Evolutionary conservation across 2,113 vertebrate species (phyloP).

Genomic region (Dolichallabes microphthalmus): DNA sequence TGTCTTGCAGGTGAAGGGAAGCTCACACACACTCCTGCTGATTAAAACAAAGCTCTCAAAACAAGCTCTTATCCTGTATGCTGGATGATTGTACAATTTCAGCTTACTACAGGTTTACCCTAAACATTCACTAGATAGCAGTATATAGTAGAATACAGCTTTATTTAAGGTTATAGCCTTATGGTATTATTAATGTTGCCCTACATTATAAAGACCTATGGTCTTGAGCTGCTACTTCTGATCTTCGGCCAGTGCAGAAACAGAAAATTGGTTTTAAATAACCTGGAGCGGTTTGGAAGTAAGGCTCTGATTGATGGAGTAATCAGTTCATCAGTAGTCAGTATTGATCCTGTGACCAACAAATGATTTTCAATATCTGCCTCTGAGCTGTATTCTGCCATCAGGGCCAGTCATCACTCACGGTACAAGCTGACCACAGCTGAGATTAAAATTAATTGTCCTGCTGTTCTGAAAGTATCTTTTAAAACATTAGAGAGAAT

Average conservation of each 20-base stretch:
- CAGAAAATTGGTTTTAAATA: constrained; percentile 17
- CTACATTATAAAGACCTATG: neutral
- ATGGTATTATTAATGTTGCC: neutral
- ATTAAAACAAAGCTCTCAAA: neutral
- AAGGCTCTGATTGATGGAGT: constrained; percentile 63
- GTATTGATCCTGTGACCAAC: constrained; percentile 62
- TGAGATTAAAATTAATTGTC: neutral
- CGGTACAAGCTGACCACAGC: neutral
- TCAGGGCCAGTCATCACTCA: constrained; percentile 3
- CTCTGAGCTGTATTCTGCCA: neutral
- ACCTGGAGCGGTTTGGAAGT: neutral
- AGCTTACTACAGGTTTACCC: neutral
- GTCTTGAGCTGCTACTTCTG: neutral
- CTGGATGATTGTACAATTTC: neutral
- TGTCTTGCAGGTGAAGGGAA: neutral
- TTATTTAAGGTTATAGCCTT: neutral
- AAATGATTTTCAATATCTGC: constrained; percentile 27
- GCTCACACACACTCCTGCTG: neutral
- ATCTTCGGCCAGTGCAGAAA: neutral
- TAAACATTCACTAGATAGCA: neutral
- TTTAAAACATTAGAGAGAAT: neutral
- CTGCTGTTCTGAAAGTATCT: neutral
- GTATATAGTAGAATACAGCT: neutral
- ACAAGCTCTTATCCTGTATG: neutral
- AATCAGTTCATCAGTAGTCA: constrained; percentile 58